Base-by-base conservation (phyloP, 2,888 invertebrate species). In the Lasius platythorax region DNA sequence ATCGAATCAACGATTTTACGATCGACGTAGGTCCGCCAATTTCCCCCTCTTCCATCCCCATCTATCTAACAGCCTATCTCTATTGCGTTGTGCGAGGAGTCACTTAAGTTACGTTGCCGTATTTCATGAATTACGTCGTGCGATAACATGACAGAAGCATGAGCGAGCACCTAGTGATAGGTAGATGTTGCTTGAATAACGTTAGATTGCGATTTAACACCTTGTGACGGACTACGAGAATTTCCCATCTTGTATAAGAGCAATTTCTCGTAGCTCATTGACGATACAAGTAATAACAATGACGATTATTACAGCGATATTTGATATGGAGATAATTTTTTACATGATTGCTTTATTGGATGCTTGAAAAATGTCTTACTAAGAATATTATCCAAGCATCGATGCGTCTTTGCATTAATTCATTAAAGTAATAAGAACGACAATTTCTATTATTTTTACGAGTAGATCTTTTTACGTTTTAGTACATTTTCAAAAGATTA, bases 1-100 rank as follows among this genome's bases (percentile, higher is more conserved):
- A 85, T 84, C 84, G 76, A 76, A 23, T 64, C 23, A 63, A 15
- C 30, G 56, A 73, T 82, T 88, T 87, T 74, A 87, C 85, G 85
- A 88, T 8, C 81, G 43, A 46, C 28, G 53, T 53, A 50, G 1
- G 43, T 30, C 33, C 23, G 33, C 18, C 12, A 23, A n/a, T 53
- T 50, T 50, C 11, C 18, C 18, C 53, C n/a, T 8, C 37, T 53
- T 8, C 9, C n/a, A n/a, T 53, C n/a, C 8, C 28, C 28, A 33
- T 12, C n/a, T 43, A 18, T 30, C 37, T 40, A 28, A 40, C 23
- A 40, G 15, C 5, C 33, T 28, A 58, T 6, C 11, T 4, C 58
- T 12, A 72, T 58, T n/a, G 43, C 67, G 53, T 67, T 76, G 30
- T 68, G 28, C 46, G 33, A 73, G 23, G 23, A 43, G 18, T 61